Percentiles rank a stretch among this genome's conserved stretches.
Evolutionary conservation across 2,113 vertebrate species (phyloP).

Genomic region (Colaptes auratus): DNA sequence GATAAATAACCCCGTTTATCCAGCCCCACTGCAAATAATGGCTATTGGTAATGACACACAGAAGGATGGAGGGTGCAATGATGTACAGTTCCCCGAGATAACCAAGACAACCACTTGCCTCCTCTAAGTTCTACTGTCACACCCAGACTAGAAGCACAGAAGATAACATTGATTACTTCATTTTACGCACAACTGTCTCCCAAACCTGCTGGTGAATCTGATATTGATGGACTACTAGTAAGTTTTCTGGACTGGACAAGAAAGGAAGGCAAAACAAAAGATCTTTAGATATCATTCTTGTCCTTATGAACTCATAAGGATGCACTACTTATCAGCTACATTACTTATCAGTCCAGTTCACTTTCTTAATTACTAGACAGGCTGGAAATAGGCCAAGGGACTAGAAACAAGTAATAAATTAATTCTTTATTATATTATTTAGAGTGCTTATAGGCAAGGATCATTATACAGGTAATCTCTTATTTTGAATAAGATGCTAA

Average conservation of each 20-base stretch:
- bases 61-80: neutral
- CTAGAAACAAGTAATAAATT: neutral
- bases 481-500: neutral
- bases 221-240: neutral
- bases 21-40: neutral
- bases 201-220: neutral
- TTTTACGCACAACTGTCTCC: neutral
- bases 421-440: neutral
- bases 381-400: neutral
- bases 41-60: neutral
- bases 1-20: neutral
- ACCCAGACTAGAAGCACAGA: neutral
- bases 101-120: neutral
- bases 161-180: slow-evolving; percentile 31
- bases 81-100: neutral
- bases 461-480: neutral
- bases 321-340: neutral
- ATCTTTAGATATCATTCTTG: neutral
- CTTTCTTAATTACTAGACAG: neutral
- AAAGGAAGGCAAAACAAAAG: neutral
- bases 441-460: neutral
- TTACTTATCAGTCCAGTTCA: neutral
- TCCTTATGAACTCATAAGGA: neutral
- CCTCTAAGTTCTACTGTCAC: neutral
- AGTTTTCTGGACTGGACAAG: neutral